Percentiles rank a stretch among this genome's conserved stretches.
Conservation (phyloP, 37 sponge, comb jelly and placozoan species). For the Theonella swinhoei region DNA sequence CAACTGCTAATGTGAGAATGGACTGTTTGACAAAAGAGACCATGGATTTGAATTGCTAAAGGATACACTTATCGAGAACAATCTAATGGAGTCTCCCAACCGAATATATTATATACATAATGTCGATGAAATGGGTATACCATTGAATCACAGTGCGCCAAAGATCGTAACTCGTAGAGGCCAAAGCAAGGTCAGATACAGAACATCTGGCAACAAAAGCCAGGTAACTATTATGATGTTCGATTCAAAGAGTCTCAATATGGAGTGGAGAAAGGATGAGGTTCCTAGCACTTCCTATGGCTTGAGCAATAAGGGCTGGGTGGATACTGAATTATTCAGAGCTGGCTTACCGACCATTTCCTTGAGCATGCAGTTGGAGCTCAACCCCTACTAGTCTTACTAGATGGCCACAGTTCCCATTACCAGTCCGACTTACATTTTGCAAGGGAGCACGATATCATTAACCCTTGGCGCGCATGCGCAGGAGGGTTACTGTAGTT, state of each 20-base stretch:
- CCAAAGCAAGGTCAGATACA: constrained; percentile 11
- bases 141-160: constrained; percentile 18
- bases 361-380: constrained; percentile 1
- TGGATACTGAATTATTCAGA: constrained; percentile 24
- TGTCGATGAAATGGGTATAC: constrained; percentile 55
- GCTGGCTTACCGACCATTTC: constrained; percentile 32
- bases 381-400: constrained; percentile 26
- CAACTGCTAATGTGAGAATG: constrained; percentile 12
- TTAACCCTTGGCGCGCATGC: too few relatives aligned
- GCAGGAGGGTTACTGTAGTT: too few relatives aligned
- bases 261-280: constrained; percentile 26
- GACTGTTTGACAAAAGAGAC: constrained; percentile 20
- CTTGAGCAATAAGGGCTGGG: constrained; percentile 35
- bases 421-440: constrained; percentile 14
- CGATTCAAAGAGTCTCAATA: constrained; percentile 30
- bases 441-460: constrained; percentile 10
- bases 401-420: constrained; percentile 44
- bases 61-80: constrained; percentile 8
- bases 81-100: constrained; percentile 9
- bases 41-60: constrained; percentile 39
- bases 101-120: constrained; percentile 37
- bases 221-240: constrained; percentile 50
- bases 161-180: constrained; percentile 24
- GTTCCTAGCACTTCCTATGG: constrained; percentile 43
- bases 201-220: constrained; percentile 25